Base-by-base conservation (phyloP, 2,113 vertebrate genomes). In the Reinhardtius hippoglossoides region DNA sequence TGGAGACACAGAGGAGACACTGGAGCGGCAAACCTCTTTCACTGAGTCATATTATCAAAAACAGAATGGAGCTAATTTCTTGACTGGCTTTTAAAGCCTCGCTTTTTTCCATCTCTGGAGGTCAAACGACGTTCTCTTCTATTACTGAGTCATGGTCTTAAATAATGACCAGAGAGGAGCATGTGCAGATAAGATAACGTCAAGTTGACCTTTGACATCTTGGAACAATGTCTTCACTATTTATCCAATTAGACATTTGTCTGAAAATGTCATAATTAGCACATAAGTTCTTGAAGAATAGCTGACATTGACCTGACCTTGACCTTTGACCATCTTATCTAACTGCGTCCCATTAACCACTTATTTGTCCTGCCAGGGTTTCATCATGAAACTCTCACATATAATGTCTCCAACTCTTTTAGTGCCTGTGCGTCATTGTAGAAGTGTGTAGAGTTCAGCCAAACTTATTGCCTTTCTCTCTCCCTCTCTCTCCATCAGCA, bases 11-110 rank as follows among this genome's bases (percentile, higher is more conserved):
- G 57, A 37, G 54, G 50, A n/a, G 50, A 58, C 31, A 18, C 24
- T 37, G 24, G 8, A 8, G 13, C 27, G 12, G 4, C 13, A 15
- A 50, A 50, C 21, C 37, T 67, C 26, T 68, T 55, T 18, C 20
- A 3, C 14, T 15, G 37, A 60, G 60, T 50, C 37, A n/a, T 55
- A 59, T 67, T 54, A 56, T 59, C 44, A 60, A 21, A 63, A 84
- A 31, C 20, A 61, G 27, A 60, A 3, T 48, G 16, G 20, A 62
- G 62, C 18, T 13, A 4, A 21, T 37, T 55, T 42, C 26, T 20
- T 60, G 46, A 37, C 4, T 37, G 8, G 12, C 8, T 50, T 52
- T 59, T 5, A 35, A 6, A 57, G 7, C 5, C 1, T 9, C 20
- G 18, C 8, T 20, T 7, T 54, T 50, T n/a, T n/a, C n/a, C 46